Evolutionary conservation across 2,797 vertebrate species (phyloP).

Genomic region (Aselliscus stoliczkanus): DNA sequence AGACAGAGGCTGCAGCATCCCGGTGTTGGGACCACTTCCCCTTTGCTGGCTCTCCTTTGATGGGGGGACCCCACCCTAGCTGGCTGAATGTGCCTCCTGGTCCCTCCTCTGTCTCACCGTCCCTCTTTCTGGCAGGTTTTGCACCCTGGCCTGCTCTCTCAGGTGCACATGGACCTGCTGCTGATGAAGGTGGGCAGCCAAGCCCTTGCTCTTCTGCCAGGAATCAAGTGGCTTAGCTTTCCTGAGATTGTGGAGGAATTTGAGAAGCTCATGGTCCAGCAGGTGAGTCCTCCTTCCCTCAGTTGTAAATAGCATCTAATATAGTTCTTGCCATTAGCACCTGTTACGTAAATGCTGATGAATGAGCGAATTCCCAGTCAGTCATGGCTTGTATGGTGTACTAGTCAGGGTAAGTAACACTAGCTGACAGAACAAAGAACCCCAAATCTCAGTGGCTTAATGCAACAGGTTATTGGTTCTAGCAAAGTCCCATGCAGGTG

Average conservation of each 20-base stretch:
- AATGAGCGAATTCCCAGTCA: background rate
- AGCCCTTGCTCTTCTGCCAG: conserved; percentile 89
- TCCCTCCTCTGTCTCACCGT: background rate
- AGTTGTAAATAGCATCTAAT: background rate
- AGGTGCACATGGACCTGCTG: conserved; percentile 91
- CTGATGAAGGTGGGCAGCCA: conserved; percentile 91
- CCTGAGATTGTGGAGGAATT: conserved; percentile 94
- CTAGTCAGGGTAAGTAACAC: background rate
- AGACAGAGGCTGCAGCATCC: background rate
- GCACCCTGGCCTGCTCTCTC: conserved; percentile 90
- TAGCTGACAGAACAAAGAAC: background rate
- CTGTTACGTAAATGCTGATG: background rate
- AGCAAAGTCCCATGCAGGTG: background rate
- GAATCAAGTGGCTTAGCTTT: conserved; percentile 94
- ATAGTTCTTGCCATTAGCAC: background rate
- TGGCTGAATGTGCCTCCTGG: background rate
- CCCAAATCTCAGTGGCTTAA: background rate
- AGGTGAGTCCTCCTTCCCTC: conserved; percentile 81
- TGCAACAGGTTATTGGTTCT: background rate
- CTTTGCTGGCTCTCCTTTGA: background rate
- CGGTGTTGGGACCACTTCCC: background rate
- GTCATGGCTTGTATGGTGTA: background rate
- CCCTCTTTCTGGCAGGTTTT: conserved; percentile 84
- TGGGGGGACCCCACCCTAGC: background rate
- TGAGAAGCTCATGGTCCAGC: conserved; percentile 96